Base-by-base conservation (phyloP, 2,888 invertebrate genomes). In the Lepidocyrtinus sp. region DNA sequence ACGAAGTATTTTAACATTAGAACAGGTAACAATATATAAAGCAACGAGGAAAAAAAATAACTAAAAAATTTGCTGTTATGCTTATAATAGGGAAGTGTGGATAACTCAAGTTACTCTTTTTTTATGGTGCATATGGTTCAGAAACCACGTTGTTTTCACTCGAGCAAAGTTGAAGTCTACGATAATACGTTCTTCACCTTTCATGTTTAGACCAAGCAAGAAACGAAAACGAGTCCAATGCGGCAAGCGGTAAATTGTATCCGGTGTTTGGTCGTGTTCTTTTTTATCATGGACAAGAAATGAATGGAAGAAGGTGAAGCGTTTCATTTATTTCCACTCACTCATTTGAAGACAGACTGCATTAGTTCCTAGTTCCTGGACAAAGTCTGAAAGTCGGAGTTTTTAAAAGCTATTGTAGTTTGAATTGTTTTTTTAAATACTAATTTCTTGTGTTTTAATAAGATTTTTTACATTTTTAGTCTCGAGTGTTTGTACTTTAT, bases 191-290 rank as follows among this genome's bases (percentile, higher is more conserved):
- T n/a, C n/a, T 59, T 59, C 59, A 59, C 19, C 2, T 59, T 59
- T 19, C 59, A 59, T 59, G 59, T 59, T 59, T 59, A n/a, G 19
- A 19, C 21, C 55, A n/a, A 59, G 26, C 59, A 24, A 15, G 25
- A 65, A 69, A 55, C 24, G 67, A 22, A 64, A 22, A 55, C 24
- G 25, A 68, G 75, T 75, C 45, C 75, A 68, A 67, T 75, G 75
- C 75, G 75, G 75, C 75, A 75, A 75, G 75, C 75, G 75, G 75
- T 75, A 75, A 75, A 75, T 75, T 62, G 75, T 75, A 75, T 75
- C 75, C 75, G 75, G 75, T 75, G 21, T 74, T 74, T 74, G 63
- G 63, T 72, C 22, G 45, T 74, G 36, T 36, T 36, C 74, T 27
- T 74, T 74, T 73, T 71, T 24, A 72, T 63, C 72, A 63, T 72